Percentiles rank a stretch among this genome's conserved stretches.
Evolutionary conservation across 2,888 invertebrate genomes (phyloP).

Genomic region (Phrixothrix hirtus): DNA sequence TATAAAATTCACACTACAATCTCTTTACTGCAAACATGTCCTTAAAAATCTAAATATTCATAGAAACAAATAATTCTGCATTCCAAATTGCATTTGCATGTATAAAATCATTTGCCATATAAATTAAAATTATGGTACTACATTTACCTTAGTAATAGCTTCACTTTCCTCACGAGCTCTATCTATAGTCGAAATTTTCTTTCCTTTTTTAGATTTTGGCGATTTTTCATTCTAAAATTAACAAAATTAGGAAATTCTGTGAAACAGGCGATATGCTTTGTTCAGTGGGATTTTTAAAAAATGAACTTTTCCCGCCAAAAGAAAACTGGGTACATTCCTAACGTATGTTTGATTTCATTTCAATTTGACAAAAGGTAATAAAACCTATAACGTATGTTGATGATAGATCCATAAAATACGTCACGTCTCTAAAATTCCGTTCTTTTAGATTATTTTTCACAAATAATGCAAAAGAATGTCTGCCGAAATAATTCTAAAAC

Average conservation of each 20-base stretch:
- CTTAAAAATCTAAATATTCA: no score
- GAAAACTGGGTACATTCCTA: conserved; percentile 35
- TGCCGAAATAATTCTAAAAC: no score
- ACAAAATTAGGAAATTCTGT: no score
- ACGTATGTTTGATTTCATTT: conserved; percentile 30
- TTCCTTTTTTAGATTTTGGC: conserved; percentile 56
- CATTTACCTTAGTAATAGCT: conserved; percentile 57
- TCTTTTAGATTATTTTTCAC: conserved; percentile 20
- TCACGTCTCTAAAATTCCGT: conserved; percentile 15
- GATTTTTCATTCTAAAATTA: conserved; percentile 54
- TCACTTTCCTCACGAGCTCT: conserved; percentile 60
- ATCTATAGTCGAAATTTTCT: conserved; percentile 56
- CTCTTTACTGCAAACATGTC: no score
- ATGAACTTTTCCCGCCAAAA: conserved; percentile 56
- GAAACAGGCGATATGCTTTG: no score
- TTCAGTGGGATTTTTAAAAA: conserved; percentile 30
- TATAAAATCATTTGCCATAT: no score
- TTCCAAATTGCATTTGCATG: no score
- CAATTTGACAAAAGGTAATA: conserved; percentile 23
- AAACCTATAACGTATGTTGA: conserved; percentile 30
- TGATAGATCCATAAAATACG: conserved; percentile 22
- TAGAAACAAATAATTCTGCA: no score
- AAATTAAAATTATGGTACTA: conserved; percentile 2
- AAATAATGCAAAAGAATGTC: conserved; percentile 4
- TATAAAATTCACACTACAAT: no score